Evolutionary conservation across 2,113 vertebrate species (phyloP).

Genomic region (Scomber scombrus): DNA sequence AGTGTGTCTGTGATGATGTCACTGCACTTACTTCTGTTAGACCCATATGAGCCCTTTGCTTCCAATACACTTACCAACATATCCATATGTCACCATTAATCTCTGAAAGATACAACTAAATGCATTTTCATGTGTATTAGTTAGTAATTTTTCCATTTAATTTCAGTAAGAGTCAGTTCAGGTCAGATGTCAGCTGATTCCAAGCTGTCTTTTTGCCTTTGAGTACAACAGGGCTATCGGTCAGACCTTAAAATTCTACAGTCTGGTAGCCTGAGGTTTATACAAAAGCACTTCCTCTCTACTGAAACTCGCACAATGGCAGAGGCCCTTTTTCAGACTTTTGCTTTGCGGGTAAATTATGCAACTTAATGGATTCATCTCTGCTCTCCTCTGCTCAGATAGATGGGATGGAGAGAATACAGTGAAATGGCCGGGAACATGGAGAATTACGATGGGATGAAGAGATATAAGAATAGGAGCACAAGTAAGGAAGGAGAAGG

Average conservation of each 20-base stretch:
- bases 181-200: conserved; percentile 38
- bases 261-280: conserved; percentile 52
- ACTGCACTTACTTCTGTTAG: conserved; percentile 39
- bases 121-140: conserved; percentile 1
- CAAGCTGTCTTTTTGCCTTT: conserved; percentile 25
- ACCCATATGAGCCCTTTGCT: conserved; percentile 35
- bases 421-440: conserved; percentile 66
- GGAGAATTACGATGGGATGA: conserved; percentile 68
- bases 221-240: conserved; percentile 43
- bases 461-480: conserved; percentile 56
- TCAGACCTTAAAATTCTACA: conserved; percentile 62
- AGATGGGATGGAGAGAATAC: conserved; percentile 58
- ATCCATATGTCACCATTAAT: neutral
- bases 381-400: conserved; percentile 52
- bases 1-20: conserved; percentile 50
- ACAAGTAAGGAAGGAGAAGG: conserved; percentile 48
- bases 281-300: conserved; percentile 71
- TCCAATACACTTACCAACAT: neutral
- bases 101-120: neutral
- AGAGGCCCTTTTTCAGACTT: conserved; percentile 54
- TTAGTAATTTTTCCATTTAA: neutral
- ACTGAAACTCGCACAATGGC: conserved; percentile 70
- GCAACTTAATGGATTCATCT: conserved; percentile 79
- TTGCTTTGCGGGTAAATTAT: conserved; percentile 76
- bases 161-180: conserved; percentile 25